phyloP scores from a whole-genome alignment of 2,113 vertebrate genomes.

The Dicrurus megarhynchus region DNA sequence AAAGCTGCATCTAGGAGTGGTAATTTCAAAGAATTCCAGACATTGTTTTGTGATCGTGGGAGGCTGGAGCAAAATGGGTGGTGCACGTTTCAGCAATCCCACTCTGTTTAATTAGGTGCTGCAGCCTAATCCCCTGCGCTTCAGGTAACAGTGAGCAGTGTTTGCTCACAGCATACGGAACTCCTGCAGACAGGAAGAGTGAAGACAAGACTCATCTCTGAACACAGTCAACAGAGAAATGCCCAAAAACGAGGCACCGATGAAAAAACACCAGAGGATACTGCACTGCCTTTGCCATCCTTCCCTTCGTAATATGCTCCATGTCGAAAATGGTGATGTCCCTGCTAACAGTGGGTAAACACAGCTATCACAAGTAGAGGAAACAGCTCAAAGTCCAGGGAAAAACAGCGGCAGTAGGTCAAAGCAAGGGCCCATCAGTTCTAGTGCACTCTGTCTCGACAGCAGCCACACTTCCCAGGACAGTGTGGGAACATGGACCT shows the following conservation, averaged over 20 bases:
- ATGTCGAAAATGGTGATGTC: not conserved
- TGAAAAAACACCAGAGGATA: not conserved
- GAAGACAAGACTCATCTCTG: not conserved
- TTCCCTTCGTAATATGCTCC: not conserved
- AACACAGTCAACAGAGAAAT: not conserved
- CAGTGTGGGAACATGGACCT: not conserved
- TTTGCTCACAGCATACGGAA: not conserved
- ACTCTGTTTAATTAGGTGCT: conserved; percentile 27
- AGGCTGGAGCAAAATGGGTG: conserved; percentile 43
- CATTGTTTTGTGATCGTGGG: conserved; percentile 45
- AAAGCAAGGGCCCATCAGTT: not conserved
- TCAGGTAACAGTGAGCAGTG: not conserved
- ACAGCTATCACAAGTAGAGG: not conserved
- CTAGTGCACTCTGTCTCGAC: not conserved
- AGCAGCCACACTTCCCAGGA: not conserved
- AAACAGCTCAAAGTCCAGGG: not conserved
- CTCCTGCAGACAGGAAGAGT: not conserved
- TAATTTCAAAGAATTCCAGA: conserved; percentile 57
- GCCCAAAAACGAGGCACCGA: not conserved
- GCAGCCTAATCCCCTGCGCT: not conserved
- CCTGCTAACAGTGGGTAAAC: not conserved
- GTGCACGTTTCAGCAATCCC: conserved; percentile 8
- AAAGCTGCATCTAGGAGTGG: conserved; percentile 45
- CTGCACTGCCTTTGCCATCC: not conserved
- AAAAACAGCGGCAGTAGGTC: not conserved